Percentiles rank a stretch among this genome's conserved stretches.
Conservation (phyloP, 1,140 invertebrate genomes). For the Leptoteleia sp. region DNA sequence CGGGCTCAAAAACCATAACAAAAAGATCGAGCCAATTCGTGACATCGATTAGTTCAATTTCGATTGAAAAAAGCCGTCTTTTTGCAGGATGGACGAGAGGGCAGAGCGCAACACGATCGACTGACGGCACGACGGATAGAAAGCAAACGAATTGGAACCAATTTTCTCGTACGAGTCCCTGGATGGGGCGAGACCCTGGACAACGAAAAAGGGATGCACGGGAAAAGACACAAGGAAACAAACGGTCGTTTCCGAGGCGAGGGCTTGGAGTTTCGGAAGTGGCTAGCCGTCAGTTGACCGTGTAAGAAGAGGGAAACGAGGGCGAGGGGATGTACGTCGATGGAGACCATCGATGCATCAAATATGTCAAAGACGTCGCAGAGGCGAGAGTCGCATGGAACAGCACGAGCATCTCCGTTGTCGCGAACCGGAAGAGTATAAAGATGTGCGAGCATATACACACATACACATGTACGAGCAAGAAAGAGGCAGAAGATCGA, state of each 20-base stretch:
- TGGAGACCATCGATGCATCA: constrained; percentile 60
- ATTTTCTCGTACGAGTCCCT: constrained; percentile 53
- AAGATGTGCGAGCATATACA: constrained; percentile 40
- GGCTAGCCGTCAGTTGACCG: constrained; percentile 55
- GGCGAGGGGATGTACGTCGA: constrained; percentile 25
- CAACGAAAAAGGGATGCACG: constrained; percentile 53
- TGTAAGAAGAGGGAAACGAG: constrained; percentile 15
- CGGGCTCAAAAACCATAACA: constrained; percentile 20
- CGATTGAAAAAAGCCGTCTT: constrained; percentile 59
- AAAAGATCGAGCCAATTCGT: constrained; percentile 5
- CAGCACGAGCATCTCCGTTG: constrained; percentile 50
- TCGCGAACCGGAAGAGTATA: constrained; percentile 34
- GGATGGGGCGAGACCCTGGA: constrained; percentile 51
- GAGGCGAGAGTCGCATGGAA: constrained; percentile 58
- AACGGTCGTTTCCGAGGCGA: constrained; percentile 54
- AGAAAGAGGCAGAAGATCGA: constrained; percentile 19
- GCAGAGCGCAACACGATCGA: constrained; percentile 78
- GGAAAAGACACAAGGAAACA: constrained; percentile 29
- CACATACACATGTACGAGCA: constrained; percentile 19
- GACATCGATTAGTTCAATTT: constrained; percentile 37
- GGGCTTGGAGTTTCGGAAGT: constrained; percentile 51
- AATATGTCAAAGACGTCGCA: constrained; percentile 62
- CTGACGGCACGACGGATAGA: constrained; percentile 73
- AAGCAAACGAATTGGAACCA: constrained; percentile 47
- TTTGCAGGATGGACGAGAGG: constrained; percentile 80